These are phyloP conservation scores for Drosophila suboccidentalis DNA, from an alignment of 2,888 invertebrate genomes.

Conservation along the genomic window DNA sequence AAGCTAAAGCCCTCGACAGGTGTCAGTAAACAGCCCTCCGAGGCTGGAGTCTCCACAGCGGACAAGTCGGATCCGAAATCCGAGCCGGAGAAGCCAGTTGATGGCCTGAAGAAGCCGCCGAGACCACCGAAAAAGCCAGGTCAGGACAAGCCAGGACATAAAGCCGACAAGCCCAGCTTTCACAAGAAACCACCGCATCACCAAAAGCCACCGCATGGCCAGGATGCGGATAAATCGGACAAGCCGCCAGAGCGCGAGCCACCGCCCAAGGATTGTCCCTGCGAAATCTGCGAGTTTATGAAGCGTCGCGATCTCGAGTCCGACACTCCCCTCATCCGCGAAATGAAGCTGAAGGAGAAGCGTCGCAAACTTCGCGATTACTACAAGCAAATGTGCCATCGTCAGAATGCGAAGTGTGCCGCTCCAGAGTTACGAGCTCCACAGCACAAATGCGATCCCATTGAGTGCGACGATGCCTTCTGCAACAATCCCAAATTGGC, in stretches of 20 bases:
- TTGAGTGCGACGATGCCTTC: constrained; percentile 38
- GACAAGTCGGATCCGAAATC: background rate
- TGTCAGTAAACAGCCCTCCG: background rate
- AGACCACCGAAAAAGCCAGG: background rate
- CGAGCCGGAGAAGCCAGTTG: background rate
- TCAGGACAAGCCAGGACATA: background rate
- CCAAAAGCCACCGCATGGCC: background rate
- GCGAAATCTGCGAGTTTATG: constrained; percentile 38
- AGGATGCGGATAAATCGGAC: background rate
- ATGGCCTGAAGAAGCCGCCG: background rate
- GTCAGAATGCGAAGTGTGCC: background rate
- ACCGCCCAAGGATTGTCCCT: constrained; percentile 39
- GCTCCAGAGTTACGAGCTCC: constrained; percentile 15
- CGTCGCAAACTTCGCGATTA: constrained; percentile 28
- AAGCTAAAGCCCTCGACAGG: accelerated
- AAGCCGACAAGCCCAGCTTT: background rate
- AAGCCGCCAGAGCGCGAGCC: background rate
- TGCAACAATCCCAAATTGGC: constrained; percentile 31
- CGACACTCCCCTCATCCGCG: constrained; percentile 36
- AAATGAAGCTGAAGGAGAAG: constrained; percentile 38
- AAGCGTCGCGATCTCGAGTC: constrained; percentile 9
- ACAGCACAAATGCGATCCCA: constrained; percentile 32
- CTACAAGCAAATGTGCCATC: constrained; percentile 29
- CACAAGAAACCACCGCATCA: background rate
- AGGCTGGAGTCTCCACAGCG: background rate